Conservation (phyloP, 92 coral and sea anemone genomes). For the Epizoanthus scotinus region DNA sequence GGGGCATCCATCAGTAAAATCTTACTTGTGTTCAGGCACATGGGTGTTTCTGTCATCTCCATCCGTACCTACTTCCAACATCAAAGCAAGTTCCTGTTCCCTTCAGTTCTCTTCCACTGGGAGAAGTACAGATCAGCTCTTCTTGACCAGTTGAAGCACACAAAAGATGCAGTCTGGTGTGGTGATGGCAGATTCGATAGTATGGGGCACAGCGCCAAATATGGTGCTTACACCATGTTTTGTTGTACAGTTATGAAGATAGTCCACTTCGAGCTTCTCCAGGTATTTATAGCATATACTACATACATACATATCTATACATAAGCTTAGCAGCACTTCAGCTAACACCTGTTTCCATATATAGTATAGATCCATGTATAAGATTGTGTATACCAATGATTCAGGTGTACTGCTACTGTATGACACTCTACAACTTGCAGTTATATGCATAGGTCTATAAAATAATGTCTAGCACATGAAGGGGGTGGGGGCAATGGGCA, state of each 20-base stretch:
- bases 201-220: slow-evolving; percentile 63
- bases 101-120: slow-evolving; percentile 55
- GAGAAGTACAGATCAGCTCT: slow-evolving; percentile 45
- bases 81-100: slow-evolving; percentile 60
- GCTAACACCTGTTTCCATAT: too few relatives aligned
- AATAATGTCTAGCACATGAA: too few relatives aligned
- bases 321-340: too few relatives aligned
- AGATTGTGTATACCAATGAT: too few relatives aligned
- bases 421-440: too few relatives aligned
- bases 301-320: too few relatives aligned
- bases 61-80: slow-evolving; percentile 57
- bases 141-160: slow-evolving; percentile 26
- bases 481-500: too few relatives aligned
- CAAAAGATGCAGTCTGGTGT: slow-evolving; percentile 56
- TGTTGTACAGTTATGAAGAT: slow-evolving; percentile 41
- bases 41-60: slow-evolving; percentile 42
- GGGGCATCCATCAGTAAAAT: slow-evolving; percentile 55
- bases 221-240: too few relatives aligned
- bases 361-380: too few relatives aligned
- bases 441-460: too few relatives aligned
- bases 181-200: slow-evolving; percentile 69
- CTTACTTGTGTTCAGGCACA: slow-evolving; percentile 47
- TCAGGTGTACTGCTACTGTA: too few relatives aligned
- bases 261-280: slow-evolving; percentile 58
- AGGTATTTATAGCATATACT: slow-evolving; percentile 27